Evolutionary conservation across 2,797 vertebrate species (phyloP).

Genomic region (Melanotaenia parkinsoni): DNA sequence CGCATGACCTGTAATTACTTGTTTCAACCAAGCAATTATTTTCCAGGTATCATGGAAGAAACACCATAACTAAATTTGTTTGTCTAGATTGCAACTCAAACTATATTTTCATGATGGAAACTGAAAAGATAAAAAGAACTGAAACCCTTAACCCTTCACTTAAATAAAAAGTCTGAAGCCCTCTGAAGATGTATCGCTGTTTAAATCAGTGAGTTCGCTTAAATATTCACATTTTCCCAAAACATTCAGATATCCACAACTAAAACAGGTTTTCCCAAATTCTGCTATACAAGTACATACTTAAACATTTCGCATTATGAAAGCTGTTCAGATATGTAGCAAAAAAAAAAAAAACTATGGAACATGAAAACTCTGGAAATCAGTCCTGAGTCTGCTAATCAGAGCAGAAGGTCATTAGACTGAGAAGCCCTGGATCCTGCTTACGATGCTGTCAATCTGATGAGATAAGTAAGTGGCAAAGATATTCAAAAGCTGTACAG

Average conservation of each 20-base stretch:
- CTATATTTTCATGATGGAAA: neutral
- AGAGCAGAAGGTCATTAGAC: slow-evolving; percentile 17
- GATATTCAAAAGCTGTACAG: neutral
- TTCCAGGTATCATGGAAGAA: neutral
- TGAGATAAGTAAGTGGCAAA: slow-evolving; percentile 7
- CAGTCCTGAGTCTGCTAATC: slow-evolving; percentile 32
- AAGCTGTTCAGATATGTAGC: slow-evolving; percentile 10
- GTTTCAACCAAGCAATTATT: neutral
- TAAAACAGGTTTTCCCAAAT: too few relatives aligned
- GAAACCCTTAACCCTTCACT: neutral
- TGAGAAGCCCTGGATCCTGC: slow-evolving; percentile 22
- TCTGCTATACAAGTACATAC: neutral
- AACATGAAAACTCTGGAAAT: slow-evolving; percentile 5
- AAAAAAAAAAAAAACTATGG: slow-evolving; percentile 25
- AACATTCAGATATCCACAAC: too few relatives aligned
- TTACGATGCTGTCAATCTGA: slow-evolving; percentile 28
- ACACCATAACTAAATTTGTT: neutral
- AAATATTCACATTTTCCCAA: too few relatives aligned
- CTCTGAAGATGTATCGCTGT: too few relatives aligned
- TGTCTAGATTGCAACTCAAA: neutral
- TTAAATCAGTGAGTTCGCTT: too few relatives aligned
- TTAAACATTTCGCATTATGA: neutral
- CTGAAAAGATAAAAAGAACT: neutral
- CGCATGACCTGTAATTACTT: neutral
- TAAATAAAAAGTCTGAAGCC: too few relatives aligned